Conservation (phyloP, 2,888 invertebrate genomes). For the Heliothis peltigera region DNA sequence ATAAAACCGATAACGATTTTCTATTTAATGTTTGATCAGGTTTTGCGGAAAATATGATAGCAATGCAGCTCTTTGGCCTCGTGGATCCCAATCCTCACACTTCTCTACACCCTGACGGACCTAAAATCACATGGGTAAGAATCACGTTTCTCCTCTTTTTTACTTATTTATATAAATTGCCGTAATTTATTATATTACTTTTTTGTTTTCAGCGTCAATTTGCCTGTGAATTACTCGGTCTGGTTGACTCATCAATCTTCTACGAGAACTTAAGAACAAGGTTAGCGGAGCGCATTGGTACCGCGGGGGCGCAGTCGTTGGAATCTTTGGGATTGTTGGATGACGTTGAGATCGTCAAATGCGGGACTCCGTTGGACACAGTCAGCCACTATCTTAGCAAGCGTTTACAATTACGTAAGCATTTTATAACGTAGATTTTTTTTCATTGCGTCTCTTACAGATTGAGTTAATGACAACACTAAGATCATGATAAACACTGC, state of each 20-base stretch:
- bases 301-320: conserved; percentile 92
- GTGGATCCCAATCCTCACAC: conserved; percentile 96
- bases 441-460: too few species aligned
- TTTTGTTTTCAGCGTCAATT: conserved; percentile 92
- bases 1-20: background rate
- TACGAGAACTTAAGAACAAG: conserved; percentile 97
- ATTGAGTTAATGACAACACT: too few species aligned
- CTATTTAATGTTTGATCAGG: conserved; percentile 84
- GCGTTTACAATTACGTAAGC: conserved; percentile 93
- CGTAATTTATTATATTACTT: background rate
- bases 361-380: conserved; percentile 97
- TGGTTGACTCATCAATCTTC: conserved; percentile 96
- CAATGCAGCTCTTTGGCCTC: conserved; percentile 96
- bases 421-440: background rate
- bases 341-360: conserved; percentile 95
- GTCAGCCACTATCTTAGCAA: conserved; percentile 96
- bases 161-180: background rate
- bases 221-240: conserved; percentile 95
- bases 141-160: too few species aligned
- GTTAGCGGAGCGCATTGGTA: conserved; percentile 94
- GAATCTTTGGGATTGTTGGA: conserved; percentile 97
- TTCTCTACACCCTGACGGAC: conserved; percentile 97
- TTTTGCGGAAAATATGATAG: conserved; percentile 96
- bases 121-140: conserved; percentile 97
- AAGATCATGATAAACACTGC: too few species aligned